Conservation (phyloP, 2,888 invertebrate species). For the Aquatica leii region DNA sequence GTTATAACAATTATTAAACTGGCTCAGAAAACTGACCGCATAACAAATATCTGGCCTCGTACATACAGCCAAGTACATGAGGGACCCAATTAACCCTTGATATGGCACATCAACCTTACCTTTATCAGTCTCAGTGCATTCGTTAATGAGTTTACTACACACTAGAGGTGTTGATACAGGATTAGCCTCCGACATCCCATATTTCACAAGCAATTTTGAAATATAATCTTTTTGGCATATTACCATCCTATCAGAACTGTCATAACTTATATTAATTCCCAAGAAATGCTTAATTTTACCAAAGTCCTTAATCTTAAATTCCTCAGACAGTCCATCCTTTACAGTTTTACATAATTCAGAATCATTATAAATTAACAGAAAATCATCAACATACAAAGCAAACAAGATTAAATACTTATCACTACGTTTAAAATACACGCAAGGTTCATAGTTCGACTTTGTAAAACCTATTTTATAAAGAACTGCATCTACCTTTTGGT, state of each 20-base stretch:
- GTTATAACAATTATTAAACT: not conserved
- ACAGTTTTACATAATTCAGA: not conserved
- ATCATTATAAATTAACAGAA: constrained; percentile 6
- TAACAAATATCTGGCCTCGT: not conserved
- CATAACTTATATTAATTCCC: not conserved
- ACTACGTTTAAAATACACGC: not conserved
- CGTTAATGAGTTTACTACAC: not conserved
- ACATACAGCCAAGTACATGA: constrained; percentile 2
- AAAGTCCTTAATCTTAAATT: constrained; percentile 2
- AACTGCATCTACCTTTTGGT: not conserved
- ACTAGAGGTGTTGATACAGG: not conserved
- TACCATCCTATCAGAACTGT: not conserved
- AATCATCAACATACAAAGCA: constrained; percentile 11
- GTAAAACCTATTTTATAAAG: not conserved
- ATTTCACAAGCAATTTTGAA: not conserved
- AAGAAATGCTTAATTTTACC: not conserved
- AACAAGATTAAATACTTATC: not conserved
- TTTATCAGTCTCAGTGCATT: not conserved
- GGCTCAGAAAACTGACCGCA: not conserved
- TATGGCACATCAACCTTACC: not conserved
- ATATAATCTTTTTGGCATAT: not conserved
- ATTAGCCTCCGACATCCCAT: not conserved
- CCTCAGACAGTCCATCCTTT: not conserved
- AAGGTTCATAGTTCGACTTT: constrained; percentile 2
- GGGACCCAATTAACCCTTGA: not conserved